These are phyloP conservation scores for Aselliscus stoliczkanus DNA, from an alignment of 2,797 vertebrate genomes.

Conservation along the genomic window DNA sequence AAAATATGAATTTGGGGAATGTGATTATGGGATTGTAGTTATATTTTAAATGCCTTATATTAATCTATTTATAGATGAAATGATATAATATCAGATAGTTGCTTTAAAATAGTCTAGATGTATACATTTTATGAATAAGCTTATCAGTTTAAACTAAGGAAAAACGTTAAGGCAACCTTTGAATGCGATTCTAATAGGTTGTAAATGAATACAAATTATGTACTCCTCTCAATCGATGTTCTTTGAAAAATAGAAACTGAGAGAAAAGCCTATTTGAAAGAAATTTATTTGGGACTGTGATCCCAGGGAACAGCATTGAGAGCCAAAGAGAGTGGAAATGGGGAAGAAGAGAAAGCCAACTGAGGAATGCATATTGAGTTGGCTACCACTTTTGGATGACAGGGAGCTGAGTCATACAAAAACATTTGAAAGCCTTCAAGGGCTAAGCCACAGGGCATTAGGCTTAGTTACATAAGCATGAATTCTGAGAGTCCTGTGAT, in stretches of 20 bases:
- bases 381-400: neutral
- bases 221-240: neutral
- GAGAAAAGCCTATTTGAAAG: neutral
- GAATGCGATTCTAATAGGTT: neutral
- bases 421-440: neutral
- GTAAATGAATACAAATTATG: constrained; percentile 1
- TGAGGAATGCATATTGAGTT: neutral
- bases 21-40: neutral
- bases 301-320: neutral
- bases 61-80: neutral
- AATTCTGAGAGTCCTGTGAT: neutral
- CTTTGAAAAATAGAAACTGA: neutral
- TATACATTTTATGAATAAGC: neutral
- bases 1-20: neutral
- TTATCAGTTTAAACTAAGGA: neutral
- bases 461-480: neutral
- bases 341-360: neutral
- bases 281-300: neutral
- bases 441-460: neutral
- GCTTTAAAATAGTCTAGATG: neutral
- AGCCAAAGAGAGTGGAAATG: neutral
- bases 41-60: neutral
- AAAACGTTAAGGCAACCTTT: neutral
- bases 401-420: neutral
- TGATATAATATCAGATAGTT: neutral